Conservation (phyloP, 2,113 vertebrate species). For the Acanthisitta chloris region DNA sequence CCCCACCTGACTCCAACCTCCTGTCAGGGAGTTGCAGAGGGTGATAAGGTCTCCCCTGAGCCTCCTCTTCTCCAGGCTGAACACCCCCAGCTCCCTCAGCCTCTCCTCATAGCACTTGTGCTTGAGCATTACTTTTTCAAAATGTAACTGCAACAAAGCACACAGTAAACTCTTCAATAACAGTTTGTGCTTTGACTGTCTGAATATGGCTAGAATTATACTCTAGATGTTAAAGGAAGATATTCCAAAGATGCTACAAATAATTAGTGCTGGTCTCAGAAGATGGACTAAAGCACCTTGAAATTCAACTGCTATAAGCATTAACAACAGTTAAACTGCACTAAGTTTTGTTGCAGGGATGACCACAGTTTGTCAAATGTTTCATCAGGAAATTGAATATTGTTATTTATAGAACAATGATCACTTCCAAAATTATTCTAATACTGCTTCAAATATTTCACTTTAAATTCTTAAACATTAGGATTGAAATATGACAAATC, state of each 20-base stretch:
- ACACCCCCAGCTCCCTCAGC: no score
- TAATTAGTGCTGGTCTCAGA: not conserved
- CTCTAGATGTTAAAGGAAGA: not conserved
- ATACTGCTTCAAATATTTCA: not conserved
- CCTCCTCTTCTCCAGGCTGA: no score
- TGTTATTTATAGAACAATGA: not conserved
- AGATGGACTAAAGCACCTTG: not conserved
- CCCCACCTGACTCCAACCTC: no score
- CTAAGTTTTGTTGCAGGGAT: not conserved
- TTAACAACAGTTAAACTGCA: not conserved
- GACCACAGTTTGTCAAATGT: not conserved
- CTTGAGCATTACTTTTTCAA: not conserved
- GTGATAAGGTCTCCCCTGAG: no score
- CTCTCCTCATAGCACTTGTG: no score
- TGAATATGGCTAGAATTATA: not conserved
- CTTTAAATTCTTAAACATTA: not conserved
- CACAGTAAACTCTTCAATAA: not conserved
- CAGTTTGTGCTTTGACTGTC: not conserved
- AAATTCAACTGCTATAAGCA: not conserved
- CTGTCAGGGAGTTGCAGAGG: no score
- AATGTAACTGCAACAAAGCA: not conserved
- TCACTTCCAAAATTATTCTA: not conserved
- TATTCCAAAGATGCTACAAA: not conserved
- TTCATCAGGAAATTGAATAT: not conserved
- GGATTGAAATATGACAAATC: not conserved